These are phyloP conservation scores for Anthrax anthrax DNA, from an alignment of 2,888 invertebrate species.

Conservation along the genomic window DNA sequence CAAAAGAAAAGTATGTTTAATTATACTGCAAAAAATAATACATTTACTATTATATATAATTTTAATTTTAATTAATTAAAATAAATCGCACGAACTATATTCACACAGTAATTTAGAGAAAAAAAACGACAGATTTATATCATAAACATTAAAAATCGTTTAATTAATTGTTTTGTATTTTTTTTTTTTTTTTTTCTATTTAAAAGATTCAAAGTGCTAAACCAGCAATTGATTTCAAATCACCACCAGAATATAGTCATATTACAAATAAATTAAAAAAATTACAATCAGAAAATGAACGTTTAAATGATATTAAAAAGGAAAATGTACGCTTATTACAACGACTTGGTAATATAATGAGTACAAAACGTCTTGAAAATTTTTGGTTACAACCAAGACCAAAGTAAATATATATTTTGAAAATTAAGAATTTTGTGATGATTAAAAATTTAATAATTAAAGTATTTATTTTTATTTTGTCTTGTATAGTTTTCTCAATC, in stretches of 20 bases:
- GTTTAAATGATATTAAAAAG: slow-evolving; percentile 45
- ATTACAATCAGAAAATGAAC: slow-evolving; percentile 51
- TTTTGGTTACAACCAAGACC: slow-evolving; percentile 50
- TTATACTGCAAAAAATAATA: neutral
- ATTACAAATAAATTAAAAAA: slow-evolving; percentile 54
- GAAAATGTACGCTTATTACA: slow-evolving; percentile 57
- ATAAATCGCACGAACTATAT: no score
- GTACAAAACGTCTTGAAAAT: slow-evolving; percentile 49
- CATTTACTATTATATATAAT: neutral
- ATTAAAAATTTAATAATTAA: no score
- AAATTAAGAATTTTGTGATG: no score
- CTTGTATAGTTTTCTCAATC: slow-evolving; percentile 24
- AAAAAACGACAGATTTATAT: no score
- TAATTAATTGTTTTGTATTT: no score
- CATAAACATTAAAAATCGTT: no score
- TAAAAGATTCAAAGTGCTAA: slow-evolving; percentile 47
- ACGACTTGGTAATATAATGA: slow-evolving; percentile 51
- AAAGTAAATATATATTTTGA: slow-evolving; percentile 25
- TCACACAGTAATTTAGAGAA: no score
- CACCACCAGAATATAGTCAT: slow-evolving; percentile 49
- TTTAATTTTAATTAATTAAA: neutral
- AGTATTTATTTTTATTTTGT: neutral
- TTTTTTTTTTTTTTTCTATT: neutral
- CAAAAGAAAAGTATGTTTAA: slow-evolving; percentile 42
- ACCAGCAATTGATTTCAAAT: slow-evolving; percentile 49